Evolutionary conservation across 2,888 invertebrate species (phyloP).

Genomic region (Anarsia innoxiella): DNA sequence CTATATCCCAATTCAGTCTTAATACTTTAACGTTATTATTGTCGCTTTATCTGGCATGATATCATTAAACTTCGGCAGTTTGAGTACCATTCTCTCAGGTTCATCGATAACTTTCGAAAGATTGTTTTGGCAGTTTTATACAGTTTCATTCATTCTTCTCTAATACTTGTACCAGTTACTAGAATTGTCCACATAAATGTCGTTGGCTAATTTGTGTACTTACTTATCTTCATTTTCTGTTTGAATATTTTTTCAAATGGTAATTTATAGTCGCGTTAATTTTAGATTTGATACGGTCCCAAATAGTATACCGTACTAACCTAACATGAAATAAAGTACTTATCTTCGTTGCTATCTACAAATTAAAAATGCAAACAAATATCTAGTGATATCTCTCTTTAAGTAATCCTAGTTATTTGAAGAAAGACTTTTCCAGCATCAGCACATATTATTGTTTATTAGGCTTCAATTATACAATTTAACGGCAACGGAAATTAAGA

Average conservation of each 20-base stretch:
- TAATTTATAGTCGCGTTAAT: not conserved
- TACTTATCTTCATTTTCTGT: not conserved
- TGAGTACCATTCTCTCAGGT: not conserved
- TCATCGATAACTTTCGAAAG: not conserved
- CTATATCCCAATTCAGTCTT: not conserved
- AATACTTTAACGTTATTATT: not conserved
- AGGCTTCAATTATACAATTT: no score
- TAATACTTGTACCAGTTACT: not conserved
- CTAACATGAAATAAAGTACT: not conserved
- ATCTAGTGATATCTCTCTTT: no score
- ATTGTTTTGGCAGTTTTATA: not conserved
- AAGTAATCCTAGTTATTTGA: no score
- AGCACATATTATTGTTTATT: no score
- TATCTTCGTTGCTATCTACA: not conserved
- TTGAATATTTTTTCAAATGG: not conserved
- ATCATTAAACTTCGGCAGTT: not conserved
- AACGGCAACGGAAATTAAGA: no score
- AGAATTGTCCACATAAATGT: not conserved
- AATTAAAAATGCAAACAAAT: not conserved
- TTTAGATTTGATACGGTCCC: not conserved
- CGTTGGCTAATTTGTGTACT: not conserved
- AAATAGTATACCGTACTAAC: not conserved
- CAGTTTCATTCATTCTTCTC: not conserved
- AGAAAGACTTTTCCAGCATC: no score
- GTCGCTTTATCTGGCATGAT: not conserved